Evolutionary conservation across 64 coral and sea anemone genomes (phyloP).

Genomic region (Stylophora pistillata): DNA sequence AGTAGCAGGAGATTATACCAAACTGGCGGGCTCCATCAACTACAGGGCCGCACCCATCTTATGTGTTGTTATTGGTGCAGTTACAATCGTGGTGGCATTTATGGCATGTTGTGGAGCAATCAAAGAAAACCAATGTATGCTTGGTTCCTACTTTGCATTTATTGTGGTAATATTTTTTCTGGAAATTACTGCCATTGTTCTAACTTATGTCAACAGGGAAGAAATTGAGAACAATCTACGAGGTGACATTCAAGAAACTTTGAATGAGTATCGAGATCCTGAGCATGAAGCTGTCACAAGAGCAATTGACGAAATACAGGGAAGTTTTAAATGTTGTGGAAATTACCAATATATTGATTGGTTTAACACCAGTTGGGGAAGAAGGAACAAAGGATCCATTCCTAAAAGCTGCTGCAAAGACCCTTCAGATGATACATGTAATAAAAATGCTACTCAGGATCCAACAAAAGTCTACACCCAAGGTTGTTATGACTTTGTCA

Average conservation of each 20-base stretch:
- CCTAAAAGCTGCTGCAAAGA: slow-evolving; percentile 96
- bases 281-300: slow-evolving; percentile 78
- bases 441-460: slow-evolving; percentile 44
- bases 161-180: slow-evolving; percentile 82
- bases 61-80: slow-evolving; percentile 76
- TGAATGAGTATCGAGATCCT: slow-evolving; percentile 70
- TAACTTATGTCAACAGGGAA: slow-evolving; percentile 85
- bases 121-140: slow-evolving; percentile 92
- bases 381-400: slow-evolving; percentile 53
- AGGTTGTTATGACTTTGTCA: slow-evolving; percentile 91
- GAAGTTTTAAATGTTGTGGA: slow-evolving; percentile 93
- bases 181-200: slow-evolving; percentile 88
- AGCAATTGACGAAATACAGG: slow-evolving; percentile 96
- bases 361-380: slow-evolving; percentile 91
- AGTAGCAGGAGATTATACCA: slow-evolving; percentile 82
- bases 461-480: slow-evolving; percentile 61
- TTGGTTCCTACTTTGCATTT: slow-evolving; percentile 85
- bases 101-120: slow-evolving; percentile 90
- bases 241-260: slow-evolving; percentile 81
- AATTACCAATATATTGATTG: slow-evolving; percentile 84
- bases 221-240: slow-evolving; percentile 84
- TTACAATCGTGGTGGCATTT: slow-evolving; percentile 89
- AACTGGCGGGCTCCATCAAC: slow-evolving; percentile 77
- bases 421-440: slow-evolving; percentile 47
- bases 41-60: slow-evolving; percentile 91